Evolutionary conservation across 2,113 vertebrate species (phyloP).

Genomic region (Bubalus kerabau): DNA sequence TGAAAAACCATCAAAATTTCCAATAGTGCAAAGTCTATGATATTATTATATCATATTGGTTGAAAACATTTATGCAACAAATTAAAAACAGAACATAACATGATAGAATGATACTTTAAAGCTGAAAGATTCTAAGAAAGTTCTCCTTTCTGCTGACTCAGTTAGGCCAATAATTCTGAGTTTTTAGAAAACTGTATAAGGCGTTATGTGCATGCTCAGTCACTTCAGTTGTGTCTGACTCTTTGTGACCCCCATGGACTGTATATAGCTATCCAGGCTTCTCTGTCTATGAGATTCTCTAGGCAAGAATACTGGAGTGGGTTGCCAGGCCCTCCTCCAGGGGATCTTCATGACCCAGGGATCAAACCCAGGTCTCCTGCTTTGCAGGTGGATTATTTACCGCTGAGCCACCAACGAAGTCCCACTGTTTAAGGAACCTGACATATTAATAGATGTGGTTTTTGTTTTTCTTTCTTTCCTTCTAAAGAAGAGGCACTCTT

Average conservation of each 20-base stretch:
- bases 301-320: background rate
- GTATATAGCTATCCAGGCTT: background rate
- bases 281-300: background rate
- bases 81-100: background rate
- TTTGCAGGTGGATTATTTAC: background rate
- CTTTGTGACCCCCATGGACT: background rate
- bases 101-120: background rate
- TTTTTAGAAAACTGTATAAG: background rate
- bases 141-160: background rate
- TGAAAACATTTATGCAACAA: background rate
- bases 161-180: background rate
- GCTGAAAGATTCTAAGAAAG: background rate
- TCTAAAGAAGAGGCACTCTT: background rate
- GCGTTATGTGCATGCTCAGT: background rate
- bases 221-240: background rate
- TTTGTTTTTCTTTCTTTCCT: background rate
- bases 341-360: background rate
- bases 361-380: background rate
- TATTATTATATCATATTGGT: background rate
- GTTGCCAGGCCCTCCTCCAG: background rate
- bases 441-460: background rate
- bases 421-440: background rate
- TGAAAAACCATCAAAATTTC: constrained; percentile 16
- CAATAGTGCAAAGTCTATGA: background rate
- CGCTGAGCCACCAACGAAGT: background rate